A percentile compares a stretch with the other conserved stretches of the same genome.
Evolutionary conservation across 1,140 invertebrate genomes (phyloP).

Genomic region (Orchestia grillus): DNA sequence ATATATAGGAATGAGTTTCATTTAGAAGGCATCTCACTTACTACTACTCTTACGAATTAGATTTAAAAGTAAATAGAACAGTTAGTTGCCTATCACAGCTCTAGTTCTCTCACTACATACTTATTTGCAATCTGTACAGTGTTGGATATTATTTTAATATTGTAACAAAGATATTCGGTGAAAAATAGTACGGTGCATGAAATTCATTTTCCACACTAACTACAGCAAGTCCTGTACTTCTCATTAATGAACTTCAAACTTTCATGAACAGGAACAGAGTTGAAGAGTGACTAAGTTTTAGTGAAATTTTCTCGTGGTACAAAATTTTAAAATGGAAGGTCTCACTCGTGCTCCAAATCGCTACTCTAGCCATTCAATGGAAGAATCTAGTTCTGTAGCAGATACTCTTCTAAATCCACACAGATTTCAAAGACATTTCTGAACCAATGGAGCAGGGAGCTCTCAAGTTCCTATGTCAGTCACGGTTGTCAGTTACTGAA

Average conservation of each 20-base stretch:
- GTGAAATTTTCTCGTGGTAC: not conserved
- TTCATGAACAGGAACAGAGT: not conserved
- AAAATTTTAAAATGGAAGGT: not conserved
- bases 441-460: too few species aligned
- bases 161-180: not conserved
- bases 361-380: not conserved
- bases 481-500: too few species aligned
- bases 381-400: not conserved
- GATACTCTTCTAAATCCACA: not conserved
- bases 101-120: slow-evolving; percentile 18
- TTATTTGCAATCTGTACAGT: slow-evolving; percentile 5
- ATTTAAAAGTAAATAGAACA: slow-evolving; percentile 25
- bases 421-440: not conserved
- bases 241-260: not conserved
- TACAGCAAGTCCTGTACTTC: not conserved
- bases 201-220: not conserved
- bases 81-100: slow-evolving; percentile 42
- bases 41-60: not conserved
- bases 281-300: not conserved
- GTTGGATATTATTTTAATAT: not conserved
- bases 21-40: slow-evolving; percentile 9
- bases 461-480: too few species aligned
- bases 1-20: slow-evolving; percentile 27
- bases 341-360: not conserved
- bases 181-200: not conserved